Conservation (phyloP, 2,113 vertebrate species). For the Cheilinus undulatus region DNA sequence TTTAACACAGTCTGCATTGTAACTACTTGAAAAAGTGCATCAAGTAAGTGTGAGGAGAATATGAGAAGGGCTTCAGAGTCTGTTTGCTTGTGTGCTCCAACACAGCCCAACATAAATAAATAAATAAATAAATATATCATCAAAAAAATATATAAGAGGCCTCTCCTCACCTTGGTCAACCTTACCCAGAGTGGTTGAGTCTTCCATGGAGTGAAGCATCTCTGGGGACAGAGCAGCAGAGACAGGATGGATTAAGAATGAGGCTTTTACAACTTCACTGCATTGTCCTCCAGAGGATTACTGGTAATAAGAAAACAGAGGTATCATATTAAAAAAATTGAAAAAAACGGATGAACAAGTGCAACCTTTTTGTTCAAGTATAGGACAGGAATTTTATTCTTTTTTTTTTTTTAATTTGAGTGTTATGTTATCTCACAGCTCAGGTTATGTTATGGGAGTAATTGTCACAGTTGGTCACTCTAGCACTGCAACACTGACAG, state of each 20-base stretch:
- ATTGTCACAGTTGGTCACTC: too few relatives aligned
- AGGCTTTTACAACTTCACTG: neutral
- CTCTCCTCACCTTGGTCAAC: constrained; percentile 87
- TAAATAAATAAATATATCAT: neutral
- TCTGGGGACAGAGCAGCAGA: constrained; percentile 71
- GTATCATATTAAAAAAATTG: too few relatives aligned
- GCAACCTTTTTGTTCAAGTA: too few relatives aligned
- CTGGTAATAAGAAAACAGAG: too few relatives aligned
- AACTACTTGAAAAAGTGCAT: neutral
- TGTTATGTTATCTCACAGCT: too few relatives aligned
- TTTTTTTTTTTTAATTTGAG: too few relatives aligned
- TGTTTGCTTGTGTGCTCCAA: neutral
- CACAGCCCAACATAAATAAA: too few relatives aligned
- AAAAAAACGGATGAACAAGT: too few relatives aligned
- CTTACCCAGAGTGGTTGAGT: constrained; percentile 83
- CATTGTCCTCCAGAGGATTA: neutral
- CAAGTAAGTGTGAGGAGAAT: neutral
- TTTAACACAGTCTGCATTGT: constrained; percentile 4
- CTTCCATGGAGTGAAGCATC: constrained; percentile 85
- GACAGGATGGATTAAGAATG: constrained; percentile 34
- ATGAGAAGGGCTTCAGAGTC: neutral
- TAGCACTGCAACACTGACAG: too few relatives aligned
- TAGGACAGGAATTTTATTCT: too few relatives aligned
- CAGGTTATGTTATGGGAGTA: too few relatives aligned
- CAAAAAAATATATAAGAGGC: constrained; percentile 29